A percentile compares a stretch with the other conserved stretches of the same genome.
Conservation (phyloP, 1,140 invertebrate species). For the Dreissena polymorpha region DNA sequence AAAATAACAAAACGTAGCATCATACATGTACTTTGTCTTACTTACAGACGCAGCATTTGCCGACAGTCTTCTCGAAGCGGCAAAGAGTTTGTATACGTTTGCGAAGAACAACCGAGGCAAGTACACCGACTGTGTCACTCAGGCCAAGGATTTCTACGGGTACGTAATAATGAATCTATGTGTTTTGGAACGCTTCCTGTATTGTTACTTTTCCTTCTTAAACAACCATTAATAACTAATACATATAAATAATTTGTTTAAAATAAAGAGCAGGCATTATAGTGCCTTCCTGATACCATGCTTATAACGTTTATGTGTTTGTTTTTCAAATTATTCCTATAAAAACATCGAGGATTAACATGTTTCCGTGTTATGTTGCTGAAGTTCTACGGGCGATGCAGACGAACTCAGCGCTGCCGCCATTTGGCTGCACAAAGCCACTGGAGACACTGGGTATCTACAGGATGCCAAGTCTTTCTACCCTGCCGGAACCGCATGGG, state of each 20-base stretch:
- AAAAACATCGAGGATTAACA: too few relatives aligned
- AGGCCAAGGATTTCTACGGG: slow-evolving; percentile 48
- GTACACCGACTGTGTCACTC: slow-evolving; percentile 74
- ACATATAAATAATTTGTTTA: too few relatives aligned
- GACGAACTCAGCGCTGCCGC: slow-evolving; percentile 85
- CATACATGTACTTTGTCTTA: too few relatives aligned
- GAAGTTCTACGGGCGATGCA: slow-evolving; percentile 82
- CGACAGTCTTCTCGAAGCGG: slow-evolving; percentile 80
- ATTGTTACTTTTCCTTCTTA: too few relatives aligned
- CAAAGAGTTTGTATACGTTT: slow-evolving; percentile 83
- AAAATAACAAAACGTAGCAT: too few relatives aligned
- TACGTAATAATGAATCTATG: background rate
- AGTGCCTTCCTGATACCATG: too few relatives aligned
- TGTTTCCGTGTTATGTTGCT: background rate
- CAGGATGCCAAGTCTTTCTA: slow-evolving; percentile 82
- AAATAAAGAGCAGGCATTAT: too few relatives aligned
- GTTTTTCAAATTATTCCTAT: too few relatives aligned
- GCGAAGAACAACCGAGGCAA: slow-evolving; percentile 81
- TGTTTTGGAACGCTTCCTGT: too few relatives aligned
- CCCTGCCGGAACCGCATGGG: slow-evolving; percentile 55
- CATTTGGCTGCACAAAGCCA: slow-evolving; percentile 84
- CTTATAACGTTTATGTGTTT: too few relatives aligned
- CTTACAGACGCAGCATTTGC: slow-evolving; percentile 80
- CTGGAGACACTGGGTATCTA: slow-evolving; percentile 81
- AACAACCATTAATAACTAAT: too few relatives aligned